A percentile compares a stretch with the other conserved stretches of the same genome.
Evolutionary conservation across 2,888 invertebrate genomes (phyloP).

Genomic region (Augochlorella aurata): DNA sequence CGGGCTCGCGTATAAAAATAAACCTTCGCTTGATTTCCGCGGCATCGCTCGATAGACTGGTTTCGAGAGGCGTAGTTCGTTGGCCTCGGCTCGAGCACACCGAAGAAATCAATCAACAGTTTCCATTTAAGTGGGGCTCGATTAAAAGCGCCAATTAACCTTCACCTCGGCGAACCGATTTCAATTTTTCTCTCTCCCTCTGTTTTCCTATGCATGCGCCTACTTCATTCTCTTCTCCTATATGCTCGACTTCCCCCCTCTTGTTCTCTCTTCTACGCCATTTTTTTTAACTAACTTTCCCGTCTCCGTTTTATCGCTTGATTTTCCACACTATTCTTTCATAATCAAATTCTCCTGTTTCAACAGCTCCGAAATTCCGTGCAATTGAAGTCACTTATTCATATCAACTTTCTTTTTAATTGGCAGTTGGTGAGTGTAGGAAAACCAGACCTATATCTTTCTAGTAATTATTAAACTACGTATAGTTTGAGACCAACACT

Average conservation of each 20-base stretch:
- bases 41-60: neutral
- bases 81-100: neutral
- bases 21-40: neutral
- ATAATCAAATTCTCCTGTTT: no score
- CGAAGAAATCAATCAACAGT: neutral
- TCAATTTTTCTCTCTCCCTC: constrained; percentile 8
- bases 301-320: no score
- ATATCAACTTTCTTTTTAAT: no score
- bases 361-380: no score
- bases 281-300: neutral
- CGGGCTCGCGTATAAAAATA: neutral
- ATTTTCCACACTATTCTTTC: no score
- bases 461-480: no score
- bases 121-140: constrained; percentile 5
- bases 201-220: neutral
- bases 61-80: constrained; percentile 3
- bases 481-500: no score
- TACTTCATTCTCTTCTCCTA: neutral
- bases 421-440: no score
- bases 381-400: no score
- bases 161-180: neutral
- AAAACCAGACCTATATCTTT: no score
- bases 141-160: constrained; percentile 14
- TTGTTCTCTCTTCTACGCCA: neutral
- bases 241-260: neutral